These are phyloP conservation scores for Diadophis punctatus DNA, from an alignment of 2,113 vertebrate species.

Conservation along the genomic window DNA sequence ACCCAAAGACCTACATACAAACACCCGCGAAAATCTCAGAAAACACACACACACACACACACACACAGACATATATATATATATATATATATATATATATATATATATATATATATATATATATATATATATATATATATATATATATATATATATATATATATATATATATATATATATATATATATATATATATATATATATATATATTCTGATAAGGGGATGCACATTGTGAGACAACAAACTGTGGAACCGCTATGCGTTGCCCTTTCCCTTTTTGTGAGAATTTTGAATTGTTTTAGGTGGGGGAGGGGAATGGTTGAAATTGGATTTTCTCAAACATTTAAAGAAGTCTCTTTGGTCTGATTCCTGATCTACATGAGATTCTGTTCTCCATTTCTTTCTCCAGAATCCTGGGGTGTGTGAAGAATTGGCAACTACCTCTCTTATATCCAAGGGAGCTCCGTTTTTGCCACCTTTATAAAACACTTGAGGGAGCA, in stretches of 20 bases:
- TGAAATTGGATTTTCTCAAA: neutral
- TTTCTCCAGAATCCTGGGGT: neutral
- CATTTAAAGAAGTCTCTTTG: neutral
- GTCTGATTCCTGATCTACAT: neutral
- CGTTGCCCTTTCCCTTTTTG: neutral
- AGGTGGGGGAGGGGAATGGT: neutral
- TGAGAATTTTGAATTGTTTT: neutral
- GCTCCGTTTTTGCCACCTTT: neutral
- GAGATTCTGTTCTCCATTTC: neutral
- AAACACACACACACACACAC: no score
- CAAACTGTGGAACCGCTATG: neutral
- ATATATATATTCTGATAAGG: neutral
- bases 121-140: no score
- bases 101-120: no score
- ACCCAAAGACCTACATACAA: no score
- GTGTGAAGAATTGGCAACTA: neutral
- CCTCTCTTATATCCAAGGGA: neutral
- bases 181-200: no score
- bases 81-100: no score
- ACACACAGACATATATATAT: no score
- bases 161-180: no score
- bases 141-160: no score
- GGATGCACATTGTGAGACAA: neutral
- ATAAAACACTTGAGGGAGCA: neutral
- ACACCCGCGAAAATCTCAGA: no score